Evolutionary conservation across 2,113 vertebrate species (phyloP), one percentile per base, ranked within the genome.

Genomic region (Chauna torquata): DNA sequence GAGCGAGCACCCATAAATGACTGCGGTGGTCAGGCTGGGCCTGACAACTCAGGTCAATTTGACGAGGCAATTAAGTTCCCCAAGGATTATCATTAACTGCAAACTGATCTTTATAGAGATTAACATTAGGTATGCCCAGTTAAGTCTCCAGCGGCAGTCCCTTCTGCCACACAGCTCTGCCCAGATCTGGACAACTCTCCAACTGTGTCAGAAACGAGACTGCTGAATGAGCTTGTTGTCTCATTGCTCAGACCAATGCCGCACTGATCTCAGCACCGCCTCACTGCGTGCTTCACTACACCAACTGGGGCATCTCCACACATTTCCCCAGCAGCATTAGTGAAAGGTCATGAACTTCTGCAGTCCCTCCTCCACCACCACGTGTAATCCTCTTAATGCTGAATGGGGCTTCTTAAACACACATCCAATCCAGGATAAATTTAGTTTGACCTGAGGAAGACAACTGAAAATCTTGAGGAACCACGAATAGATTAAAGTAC

Each of bases 381-480:
- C 10, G 0, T 86, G 77, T 96, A 95, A 96, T 93, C 94, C 95
- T 94, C 96, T 96, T 96, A 95, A 61, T 6, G n/a, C 62, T 70
- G 38, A 95, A 94, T 92, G 71, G 64, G 83, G 47, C 82, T 94
- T 74, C 91, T 95, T 90, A 88, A 80, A 83, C 57, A 36, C 19
- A 74, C 80, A 40, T 40, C 66, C 90, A 82, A 94, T 88, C 85
- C 8, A 4, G 59, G 91, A 94, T 92, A 96, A 94, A 92, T 91
- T 91, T 94, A 96, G 81, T 81, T 82, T 95, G 82, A 92, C 87
- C 94, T 59, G 38, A 90, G 68, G 64, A 95, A 92, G 93, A 92
- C 82, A 81, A 91, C 30, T 38, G 50, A 92, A 92, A 88, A 88
- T 40, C 76, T 15, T 70, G 30, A 90, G 52, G 58, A 40, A 87